phyloP scores from a whole-genome alignment of 2,797 vertebrate species.

The Pangasius larnaudii region DNA sequence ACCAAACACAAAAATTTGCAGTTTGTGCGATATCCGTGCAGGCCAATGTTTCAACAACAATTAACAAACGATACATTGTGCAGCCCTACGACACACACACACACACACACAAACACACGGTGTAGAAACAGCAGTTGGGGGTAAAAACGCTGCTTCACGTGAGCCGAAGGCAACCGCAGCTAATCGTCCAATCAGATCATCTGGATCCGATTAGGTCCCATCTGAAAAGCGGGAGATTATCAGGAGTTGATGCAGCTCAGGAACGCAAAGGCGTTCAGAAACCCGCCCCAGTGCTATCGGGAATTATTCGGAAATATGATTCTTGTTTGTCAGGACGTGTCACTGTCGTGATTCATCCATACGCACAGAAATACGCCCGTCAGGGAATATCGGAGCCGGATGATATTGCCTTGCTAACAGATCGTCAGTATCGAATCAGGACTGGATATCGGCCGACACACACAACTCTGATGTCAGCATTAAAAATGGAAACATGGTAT shows the following conservation, averaged over 20 bases:
- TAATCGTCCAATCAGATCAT: neutral
- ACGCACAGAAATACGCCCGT: neutral
- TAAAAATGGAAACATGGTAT: neutral
- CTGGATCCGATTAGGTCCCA: neutral
- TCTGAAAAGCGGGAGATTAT: neutral
- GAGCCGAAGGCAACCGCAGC: neutral
- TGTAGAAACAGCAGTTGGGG: neutral
- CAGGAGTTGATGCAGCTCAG: neutral
- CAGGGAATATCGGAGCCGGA: neutral
- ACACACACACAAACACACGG: neutral
- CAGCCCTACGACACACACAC: neutral
- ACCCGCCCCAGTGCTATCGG: neutral
- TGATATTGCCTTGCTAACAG: neutral
- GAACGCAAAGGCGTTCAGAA: neutral
- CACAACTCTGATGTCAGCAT: no score
- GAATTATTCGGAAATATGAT: neutral
- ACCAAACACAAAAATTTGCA: no score
- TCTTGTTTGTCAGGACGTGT: neutral
- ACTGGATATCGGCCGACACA: neutral
- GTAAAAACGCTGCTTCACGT: neutral
- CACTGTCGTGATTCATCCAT: neutral
- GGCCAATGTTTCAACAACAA: neutral
- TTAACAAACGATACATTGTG: neutral
- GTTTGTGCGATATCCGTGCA: no score
- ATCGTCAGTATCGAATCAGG: neutral